Conservation (phyloP, 2,797 vertebrate genomes). For the Neosilurus hyrtlii region DNA sequence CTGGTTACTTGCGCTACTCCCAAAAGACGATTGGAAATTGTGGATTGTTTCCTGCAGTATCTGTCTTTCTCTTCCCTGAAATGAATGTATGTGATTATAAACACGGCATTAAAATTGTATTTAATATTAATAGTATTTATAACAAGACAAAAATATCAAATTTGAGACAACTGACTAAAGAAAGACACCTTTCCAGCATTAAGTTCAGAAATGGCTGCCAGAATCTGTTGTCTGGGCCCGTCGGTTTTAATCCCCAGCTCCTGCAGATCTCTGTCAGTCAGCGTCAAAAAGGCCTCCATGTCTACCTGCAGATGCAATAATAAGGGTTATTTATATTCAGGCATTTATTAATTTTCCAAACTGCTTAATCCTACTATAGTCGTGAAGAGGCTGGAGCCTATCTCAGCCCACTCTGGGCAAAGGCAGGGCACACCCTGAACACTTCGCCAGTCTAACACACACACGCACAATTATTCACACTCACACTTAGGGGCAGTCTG, state of each 20-base stretch:
- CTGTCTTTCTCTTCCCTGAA: constrained; percentile 91
- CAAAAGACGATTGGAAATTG: constrained; percentile 98
- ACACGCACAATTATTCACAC: too few species aligned
- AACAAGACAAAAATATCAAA: not conserved
- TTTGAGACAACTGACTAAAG: not conserved
- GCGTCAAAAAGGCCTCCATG: constrained; percentile 97
- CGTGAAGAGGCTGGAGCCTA: too few species aligned
- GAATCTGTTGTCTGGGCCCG: constrained; percentile 92
- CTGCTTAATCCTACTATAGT: too few species aligned
- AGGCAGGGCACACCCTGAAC: too few species aligned
- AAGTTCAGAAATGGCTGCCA: constrained; percentile 95
- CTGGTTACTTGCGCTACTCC: constrained; percentile 94
- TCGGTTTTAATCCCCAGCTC: constrained; percentile 97
- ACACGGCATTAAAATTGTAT: not conserved
- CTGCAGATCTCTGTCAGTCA: constrained; percentile 93
- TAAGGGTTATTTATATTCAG: not conserved
- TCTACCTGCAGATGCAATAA: constrained; percentile 78
- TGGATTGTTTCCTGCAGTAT: constrained; percentile 98
- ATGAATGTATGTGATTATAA: constrained; percentile 33
- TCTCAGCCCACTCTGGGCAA: too few species aligned
- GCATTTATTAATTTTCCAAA: too few species aligned
- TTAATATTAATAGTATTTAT: not conserved
- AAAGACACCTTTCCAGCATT: constrained; percentile 92
- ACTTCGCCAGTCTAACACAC: too few species aligned
- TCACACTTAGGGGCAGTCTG: too few species aligned